Evolutionary conservation across 2,888 invertebrate species (phyloP), one percentile per base, ranked within the genome.

Genomic region (Salpingus planirostris): DNA sequence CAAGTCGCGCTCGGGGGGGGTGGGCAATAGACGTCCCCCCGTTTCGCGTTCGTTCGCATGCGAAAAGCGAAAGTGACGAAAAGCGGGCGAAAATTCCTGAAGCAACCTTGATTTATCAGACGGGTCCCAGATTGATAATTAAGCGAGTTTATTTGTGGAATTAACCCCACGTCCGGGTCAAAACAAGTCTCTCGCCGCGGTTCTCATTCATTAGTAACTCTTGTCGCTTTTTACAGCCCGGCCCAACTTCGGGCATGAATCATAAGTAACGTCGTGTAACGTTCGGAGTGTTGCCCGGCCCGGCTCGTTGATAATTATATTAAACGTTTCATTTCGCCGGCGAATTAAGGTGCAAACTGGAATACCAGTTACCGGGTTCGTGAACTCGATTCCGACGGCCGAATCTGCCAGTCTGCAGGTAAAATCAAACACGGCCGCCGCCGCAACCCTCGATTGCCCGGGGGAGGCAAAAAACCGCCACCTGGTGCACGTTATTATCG

Each of bases 91-190:
- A 36, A 33, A 33, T 39, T 39, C 40, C 29, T 33, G 30, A 38
- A 35, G 23, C 34, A 34, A 31, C 36, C 37, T 42, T 39, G 39
- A 42, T 42, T 42, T 38, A 38, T 43, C 43, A 38, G 43, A 40
- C 40, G 30, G 40, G 29, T 39, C 36, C 43, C 43, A 39, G 43
- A 49, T 45, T 44, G 43, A 42, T 44, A 47, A 47, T 50, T 47
- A 48, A 43, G 43, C 38, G 40, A 42, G 42, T 47, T 47, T 44
- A 50, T 47, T 42, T 46, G 43, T 41, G 44, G 44, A 50, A 49
- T 50, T 49, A 50, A 46, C 45, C 49, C 47, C 32, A 49, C 48
- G 47, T 49, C 51, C 51, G 51, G 49, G 40, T 44, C 45, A 47
- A 43, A 46, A 43, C 37, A 44, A 41, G 39, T 36, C 43, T 45